A percentile compares a stretch with the other conserved stretches of the same genome.
phyloP scores from a whole-genome alignment of 2,113 vertebrate species.

The Miniopterus natalensis region DNA sequence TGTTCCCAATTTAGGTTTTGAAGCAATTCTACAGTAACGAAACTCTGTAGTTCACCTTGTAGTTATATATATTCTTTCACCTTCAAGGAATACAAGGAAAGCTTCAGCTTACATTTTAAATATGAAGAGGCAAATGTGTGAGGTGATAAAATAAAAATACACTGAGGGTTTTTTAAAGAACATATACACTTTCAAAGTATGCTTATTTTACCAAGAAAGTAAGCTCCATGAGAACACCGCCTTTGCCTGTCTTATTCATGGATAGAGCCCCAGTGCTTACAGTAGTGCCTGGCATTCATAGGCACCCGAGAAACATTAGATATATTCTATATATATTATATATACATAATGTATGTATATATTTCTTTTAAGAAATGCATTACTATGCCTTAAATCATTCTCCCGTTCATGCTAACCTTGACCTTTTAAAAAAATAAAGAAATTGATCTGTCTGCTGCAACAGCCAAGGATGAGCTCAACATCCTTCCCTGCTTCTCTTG shows the following conservation, averaged over 20 bases:
- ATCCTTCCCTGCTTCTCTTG: background rate
- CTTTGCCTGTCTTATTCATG: background rate
- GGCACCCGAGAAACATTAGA: background rate
- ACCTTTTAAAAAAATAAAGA: conserved; percentile 12
- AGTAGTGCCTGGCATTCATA: background rate
- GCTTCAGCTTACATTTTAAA: conserved; percentile 77
- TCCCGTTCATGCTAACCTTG: background rate
- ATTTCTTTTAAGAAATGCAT: background rate
- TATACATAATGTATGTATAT: no score
- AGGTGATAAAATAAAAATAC: conserved; percentile 79
- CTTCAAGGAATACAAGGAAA: conserved; percentile 70
- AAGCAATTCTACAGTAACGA: conserved; percentile 12
- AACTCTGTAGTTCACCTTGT: conserved; percentile 64
- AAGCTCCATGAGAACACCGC: conserved; percentile 29
- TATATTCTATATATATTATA: background rate
- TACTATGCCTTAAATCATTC: background rate
- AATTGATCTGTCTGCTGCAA: conserved; percentile 1
- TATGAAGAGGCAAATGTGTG: conserved; percentile 76
- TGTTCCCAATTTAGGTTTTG: conserved; percentile 51
- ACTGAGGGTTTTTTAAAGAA: conserved; percentile 49
- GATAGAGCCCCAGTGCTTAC: background rate
- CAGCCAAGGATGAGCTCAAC: background rate
- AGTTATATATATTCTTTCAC: conserved; percentile 61
- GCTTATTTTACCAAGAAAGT: conserved; percentile 53
- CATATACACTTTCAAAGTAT: conserved; percentile 51